Evolutionary conservation across 1,140 invertebrate genomes (phyloP).

Genomic region (Drosophila orosa): DNA sequence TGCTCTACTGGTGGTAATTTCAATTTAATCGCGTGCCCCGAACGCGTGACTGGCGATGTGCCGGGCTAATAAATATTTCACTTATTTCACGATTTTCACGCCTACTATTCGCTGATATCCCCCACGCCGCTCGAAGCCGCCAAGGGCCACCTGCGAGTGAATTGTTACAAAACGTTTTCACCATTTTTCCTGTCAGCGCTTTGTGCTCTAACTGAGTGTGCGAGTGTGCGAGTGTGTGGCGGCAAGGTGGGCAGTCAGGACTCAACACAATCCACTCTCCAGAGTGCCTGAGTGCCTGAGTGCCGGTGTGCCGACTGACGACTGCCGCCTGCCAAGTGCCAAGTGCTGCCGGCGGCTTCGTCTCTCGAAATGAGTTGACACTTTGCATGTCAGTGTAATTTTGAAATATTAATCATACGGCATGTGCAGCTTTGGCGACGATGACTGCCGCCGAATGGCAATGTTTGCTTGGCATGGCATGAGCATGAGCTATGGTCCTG

Average conservation of each 20-base stretch:
- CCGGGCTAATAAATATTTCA: slow-evolving; percentile 81
- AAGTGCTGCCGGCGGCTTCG: slow-evolving; percentile 40
- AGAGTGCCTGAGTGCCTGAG: slow-evolving; percentile 12
- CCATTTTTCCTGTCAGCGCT: slow-evolving; percentile 74
- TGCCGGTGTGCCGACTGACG: slow-evolving; percentile 14
- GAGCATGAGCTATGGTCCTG: slow-evolving; percentile 23
- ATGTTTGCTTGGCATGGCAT: slow-evolving; percentile 70
- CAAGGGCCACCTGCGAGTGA: slow-evolving; percentile 53
- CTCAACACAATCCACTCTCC: slow-evolving; percentile 15
- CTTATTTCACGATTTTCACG: slow-evolving; percentile 78
- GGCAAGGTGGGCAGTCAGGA: slow-evolving; percentile 51
- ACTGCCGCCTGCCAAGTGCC: slow-evolving; percentile 26
- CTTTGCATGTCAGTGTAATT: slow-evolving; percentile 82
- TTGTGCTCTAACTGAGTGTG: slow-evolving; percentile 48
- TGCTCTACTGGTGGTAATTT: slow-evolving; percentile 42
- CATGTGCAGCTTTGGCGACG: slow-evolving; percentile 57
- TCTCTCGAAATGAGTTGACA: slow-evolving; percentile 77
- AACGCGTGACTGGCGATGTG: slow-evolving; percentile 71
- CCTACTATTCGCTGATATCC: slow-evolving; percentile 58
- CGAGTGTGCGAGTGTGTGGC: slow-evolving; percentile 20
- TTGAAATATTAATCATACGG: slow-evolving; percentile 81
- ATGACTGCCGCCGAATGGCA: slow-evolving; percentile 54
- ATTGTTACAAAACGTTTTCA: slow-evolving; percentile 79
- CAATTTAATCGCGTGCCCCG: slow-evolving; percentile 72
- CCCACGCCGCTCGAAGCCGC: neutral